Evolutionary conservation across 2,888 invertebrate genomes (phyloP), one percentile per base, ranked within the genome.

Genomic region (Augiades crinisus): DNA sequence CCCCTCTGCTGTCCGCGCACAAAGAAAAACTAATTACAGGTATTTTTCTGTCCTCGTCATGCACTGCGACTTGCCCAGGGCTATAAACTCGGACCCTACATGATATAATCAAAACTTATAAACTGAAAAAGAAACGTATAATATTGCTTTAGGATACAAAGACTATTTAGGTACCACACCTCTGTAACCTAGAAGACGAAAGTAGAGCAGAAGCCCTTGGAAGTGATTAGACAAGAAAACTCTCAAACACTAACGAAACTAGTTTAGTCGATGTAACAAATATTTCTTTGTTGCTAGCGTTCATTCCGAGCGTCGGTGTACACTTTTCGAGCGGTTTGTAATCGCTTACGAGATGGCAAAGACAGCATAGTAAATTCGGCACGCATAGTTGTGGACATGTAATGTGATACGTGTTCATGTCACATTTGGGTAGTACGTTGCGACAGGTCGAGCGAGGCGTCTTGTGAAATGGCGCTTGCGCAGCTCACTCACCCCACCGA

Each of bases 381-480:
- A 63, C 65, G 62, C 67, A 70, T 65, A 68, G 64, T 66, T 61
- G 69, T 67, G 72, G 67, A 77, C 69, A 71, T 78, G 81, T 78
- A 83, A 84, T 72, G 72, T 70, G 81, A 86, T 86, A 85, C 81
- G 85, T 87, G 87, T 84, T 76, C 78, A 78, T 85, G 84, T 87
- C 87, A 87, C 87, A 85, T 88, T 88, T 85, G 84, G 88, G 84
- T 86, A 83, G 82, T 73, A 74, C 78, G 67, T 88, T 88, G 86
- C 88, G 82, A 87, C 85, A 88, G 86, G 81, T 83, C 82, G 79
- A 79, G 73, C 74, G 78, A 81, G 66, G 75, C 75, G 81, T 83
- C 87, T 88, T 88, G 83, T 88, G 87, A 85, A 88, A 88, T 76
- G 72, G 63, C 81, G 81, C 85, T 88, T 87, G 87, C 87, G 85